Evolutionary conservation across 2,797 vertebrate genomes (phyloP).

Genomic region (Trematomus bernacchii): DNA sequence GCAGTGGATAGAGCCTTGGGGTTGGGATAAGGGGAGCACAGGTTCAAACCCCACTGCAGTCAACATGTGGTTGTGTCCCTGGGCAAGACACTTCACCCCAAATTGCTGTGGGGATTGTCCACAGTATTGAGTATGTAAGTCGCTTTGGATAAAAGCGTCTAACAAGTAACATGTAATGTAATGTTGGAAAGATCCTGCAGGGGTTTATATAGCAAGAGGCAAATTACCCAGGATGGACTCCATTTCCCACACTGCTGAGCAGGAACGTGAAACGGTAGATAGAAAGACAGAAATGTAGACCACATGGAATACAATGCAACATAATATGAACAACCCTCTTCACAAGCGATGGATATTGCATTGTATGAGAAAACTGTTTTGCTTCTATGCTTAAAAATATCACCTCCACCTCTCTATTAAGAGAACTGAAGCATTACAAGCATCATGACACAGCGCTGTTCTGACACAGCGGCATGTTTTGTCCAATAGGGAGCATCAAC

Average conservation of each 20-base stretch:
- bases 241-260: conserved; percentile 70
- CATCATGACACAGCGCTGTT: conserved; percentile 22
- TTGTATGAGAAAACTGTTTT: conserved; percentile 2
- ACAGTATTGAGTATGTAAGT: too few relatives aligned
- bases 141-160: too few relatives aligned
- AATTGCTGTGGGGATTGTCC: too few relatives aligned
- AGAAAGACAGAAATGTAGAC: neutral
- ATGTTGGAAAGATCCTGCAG: conserved; percentile 56
- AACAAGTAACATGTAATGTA: too few relatives aligned
- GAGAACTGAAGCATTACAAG: conserved; percentile 35
- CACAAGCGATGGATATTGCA: neutral
- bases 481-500: conserved; percentile 35
- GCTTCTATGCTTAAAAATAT: neutral
- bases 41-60: too few relatives aligned
- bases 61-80: too few relatives aligned
- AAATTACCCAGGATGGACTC: conserved; percentile 58
- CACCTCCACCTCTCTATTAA: neutral
- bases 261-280: conserved; percentile 24
- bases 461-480: conserved; percentile 13
- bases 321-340: neutral
- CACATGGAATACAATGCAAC: neutral
- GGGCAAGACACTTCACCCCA: too few relatives aligned
- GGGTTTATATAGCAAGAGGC: conserved; percentile 34
- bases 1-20: too few relatives aligned
- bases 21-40: too few relatives aligned